phyloP scores from a whole-genome alignment of 2,888 invertebrate species.

The Labia minor region DNA sequence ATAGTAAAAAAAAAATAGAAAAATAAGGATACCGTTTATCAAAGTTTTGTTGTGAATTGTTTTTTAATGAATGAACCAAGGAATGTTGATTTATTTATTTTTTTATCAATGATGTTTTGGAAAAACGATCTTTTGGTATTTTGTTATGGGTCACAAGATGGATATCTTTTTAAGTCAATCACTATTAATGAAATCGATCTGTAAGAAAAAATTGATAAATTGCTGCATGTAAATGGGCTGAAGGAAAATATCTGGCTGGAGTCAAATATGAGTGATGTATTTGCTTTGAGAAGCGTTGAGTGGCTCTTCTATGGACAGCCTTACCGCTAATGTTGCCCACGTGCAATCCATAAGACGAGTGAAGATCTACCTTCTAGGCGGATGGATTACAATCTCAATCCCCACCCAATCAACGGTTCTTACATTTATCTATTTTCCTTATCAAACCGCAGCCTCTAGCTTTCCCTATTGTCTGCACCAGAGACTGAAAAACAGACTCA shows the following conservation, averaged over 20 bases:
- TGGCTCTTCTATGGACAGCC: neutral
- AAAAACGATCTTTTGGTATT: too few relatives aligned
- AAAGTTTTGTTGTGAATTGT: too few relatives aligned
- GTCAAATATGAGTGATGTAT: neutral
- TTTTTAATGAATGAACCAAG: too few relatives aligned
- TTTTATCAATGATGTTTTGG: too few relatives aligned
- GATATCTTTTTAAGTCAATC: neutral
- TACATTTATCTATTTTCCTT: conserved; percentile 13
- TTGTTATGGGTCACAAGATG: too few relatives aligned
- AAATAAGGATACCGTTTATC: too few relatives aligned
- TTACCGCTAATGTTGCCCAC: neutral
- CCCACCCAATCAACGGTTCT: neutral
- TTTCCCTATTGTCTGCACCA: neutral
- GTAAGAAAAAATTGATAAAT: neutral
- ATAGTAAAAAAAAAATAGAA: too few relatives aligned
- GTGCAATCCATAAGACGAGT: neutral
- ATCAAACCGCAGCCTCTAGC: conserved; percentile 1
- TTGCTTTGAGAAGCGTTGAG: neutral
- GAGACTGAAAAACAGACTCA: neutral
- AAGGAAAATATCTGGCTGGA: neutral
- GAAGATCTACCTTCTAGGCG: neutral
- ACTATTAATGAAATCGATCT: neutral
- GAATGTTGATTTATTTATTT: too few relatives aligned
- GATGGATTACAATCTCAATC: neutral
- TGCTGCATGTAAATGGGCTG: neutral